Evolutionary conservation across 92 coral and sea anemone genomes (phyloP).

Genomic region (Hydrozoanthus gracilis): DNA sequence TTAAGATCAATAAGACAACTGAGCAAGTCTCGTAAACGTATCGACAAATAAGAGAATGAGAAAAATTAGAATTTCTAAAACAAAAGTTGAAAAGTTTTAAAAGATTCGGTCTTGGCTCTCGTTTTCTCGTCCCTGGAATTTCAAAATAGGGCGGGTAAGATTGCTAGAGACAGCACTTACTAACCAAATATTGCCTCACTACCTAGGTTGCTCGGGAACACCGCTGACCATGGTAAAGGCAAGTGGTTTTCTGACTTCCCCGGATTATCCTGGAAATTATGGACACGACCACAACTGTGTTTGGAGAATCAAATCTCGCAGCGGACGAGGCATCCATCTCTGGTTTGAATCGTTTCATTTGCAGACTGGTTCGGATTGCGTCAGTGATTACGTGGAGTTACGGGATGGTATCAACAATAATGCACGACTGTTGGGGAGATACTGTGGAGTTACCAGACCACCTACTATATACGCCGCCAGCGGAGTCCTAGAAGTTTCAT

Average conservation of each 20-base stretch:
- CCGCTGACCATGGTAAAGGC: neutral
- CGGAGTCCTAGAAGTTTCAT: neutral
- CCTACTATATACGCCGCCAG: slow-evolving; percentile 5
- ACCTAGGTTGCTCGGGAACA: neutral
- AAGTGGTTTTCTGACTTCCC: neutral
- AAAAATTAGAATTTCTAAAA: too few relatives aligned
- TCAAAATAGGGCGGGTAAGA: too few relatives aligned
- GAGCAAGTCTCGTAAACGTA: too few relatives aligned
- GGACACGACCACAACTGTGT: neutral
- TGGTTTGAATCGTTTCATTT: slow-evolving; percentile 24
- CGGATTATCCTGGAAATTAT: slow-evolving; percentile 9
- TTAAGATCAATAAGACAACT: too few relatives aligned
- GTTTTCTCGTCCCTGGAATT: neutral
- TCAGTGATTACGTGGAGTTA: neutral
- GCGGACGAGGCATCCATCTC: slow-evolving; percentile 7
- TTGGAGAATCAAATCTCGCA: slow-evolving; percentile 8
- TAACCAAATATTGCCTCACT: neutral
- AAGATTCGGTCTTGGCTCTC: too few relatives aligned
- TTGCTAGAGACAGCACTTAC: too few relatives aligned
- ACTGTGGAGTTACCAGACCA: slow-evolving; percentile 20
- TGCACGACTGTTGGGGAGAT: slow-evolving; percentile 17
- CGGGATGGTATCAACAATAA: neutral
- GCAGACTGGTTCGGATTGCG: slow-evolving; percentile 29
- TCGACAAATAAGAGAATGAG: too few relatives aligned
- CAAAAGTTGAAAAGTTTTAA: too few relatives aligned